Conservation (phyloP, 2,113 vertebrate species). For the Hydropotes inermis region DNA sequence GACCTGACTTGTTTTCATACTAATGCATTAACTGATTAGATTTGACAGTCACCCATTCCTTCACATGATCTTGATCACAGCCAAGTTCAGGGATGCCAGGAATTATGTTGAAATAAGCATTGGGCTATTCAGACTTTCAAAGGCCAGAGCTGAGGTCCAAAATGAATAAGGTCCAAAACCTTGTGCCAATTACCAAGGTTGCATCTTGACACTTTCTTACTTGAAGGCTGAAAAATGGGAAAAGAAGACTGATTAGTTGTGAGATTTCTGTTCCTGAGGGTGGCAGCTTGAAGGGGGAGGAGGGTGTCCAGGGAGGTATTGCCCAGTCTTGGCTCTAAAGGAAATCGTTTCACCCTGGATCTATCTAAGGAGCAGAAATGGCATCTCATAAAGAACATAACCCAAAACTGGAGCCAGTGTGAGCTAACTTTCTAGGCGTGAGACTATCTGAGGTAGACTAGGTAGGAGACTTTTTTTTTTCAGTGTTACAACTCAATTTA, state of each 20-base stretch:
- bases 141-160: neutral
- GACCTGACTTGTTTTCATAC: neutral
- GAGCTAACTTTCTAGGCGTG: neutral
- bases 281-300: neutral
- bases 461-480: neutral
- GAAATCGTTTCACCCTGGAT: neutral
- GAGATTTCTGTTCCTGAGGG: neutral
- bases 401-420: neutral
- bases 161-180: too few species aligned
- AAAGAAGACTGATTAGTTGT: neutral
- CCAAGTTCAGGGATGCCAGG: neutral
- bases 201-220: neutral
- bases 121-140: neutral
- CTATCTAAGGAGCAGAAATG: neutral
- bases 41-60: constrained; percentile 16
- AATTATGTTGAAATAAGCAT: neutral
- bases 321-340: neutral
- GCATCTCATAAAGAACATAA: neutral
- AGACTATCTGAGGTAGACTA: neutral
- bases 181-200: neutral
- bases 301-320: neutral
- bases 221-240: neutral
- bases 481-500: too few species aligned
- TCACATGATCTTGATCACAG: neutral
- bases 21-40: neutral